Evolutionary conservation across 2,797 vertebrate species (phyloP).

Genomic region (Kryptopterus vitreolus): DNA sequence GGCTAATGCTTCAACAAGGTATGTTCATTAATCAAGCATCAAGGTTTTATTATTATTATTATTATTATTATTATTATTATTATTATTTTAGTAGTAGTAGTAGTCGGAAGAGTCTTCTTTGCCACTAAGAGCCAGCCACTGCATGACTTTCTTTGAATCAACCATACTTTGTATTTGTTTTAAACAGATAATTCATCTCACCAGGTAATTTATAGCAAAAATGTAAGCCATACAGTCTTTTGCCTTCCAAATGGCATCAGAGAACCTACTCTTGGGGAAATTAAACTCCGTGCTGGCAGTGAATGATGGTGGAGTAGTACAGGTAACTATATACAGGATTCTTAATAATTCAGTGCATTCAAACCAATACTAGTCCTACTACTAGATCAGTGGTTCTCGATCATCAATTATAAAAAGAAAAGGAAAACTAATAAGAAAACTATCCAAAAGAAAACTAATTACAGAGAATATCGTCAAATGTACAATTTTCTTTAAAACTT

Average conservation of each 20-base stretch:
- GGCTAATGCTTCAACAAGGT: slow-evolving; percentile 52
- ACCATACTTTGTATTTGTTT: background rate
- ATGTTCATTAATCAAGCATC: background rate
- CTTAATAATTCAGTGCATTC: background rate
- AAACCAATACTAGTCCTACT: background rate
- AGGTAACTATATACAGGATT: slow-evolving; percentile 61
- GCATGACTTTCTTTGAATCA: background rate
- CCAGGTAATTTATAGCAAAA: slow-evolving; percentile 41
- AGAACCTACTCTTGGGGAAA: slow-evolving; percentile 67
- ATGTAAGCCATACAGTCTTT: slow-evolving; percentile 65
- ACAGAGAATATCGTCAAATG: too few species aligned
- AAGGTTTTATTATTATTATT: background rate
- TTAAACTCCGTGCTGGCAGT: slow-evolving; percentile 61
- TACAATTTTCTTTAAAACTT: too few species aligned
- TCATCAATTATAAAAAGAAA: too few species aligned
- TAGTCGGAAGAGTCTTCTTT: too few species aligned
- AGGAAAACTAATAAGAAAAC: too few species aligned
- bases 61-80: too few species aligned
- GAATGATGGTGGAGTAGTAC: slow-evolving; percentile 37
- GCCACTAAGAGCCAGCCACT: too few species aligned
- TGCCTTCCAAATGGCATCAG: slow-evolving; percentile 55
- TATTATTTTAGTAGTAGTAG: background rate
- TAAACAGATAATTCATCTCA: slow-evolving; percentile 11
- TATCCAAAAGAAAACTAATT: too few species aligned
- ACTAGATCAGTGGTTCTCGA: too few species aligned